These are phyloP conservation scores for Noctua comes DNA, from an alignment of 2,888 invertebrate genomes.

Conservation along the genomic window DNA sequence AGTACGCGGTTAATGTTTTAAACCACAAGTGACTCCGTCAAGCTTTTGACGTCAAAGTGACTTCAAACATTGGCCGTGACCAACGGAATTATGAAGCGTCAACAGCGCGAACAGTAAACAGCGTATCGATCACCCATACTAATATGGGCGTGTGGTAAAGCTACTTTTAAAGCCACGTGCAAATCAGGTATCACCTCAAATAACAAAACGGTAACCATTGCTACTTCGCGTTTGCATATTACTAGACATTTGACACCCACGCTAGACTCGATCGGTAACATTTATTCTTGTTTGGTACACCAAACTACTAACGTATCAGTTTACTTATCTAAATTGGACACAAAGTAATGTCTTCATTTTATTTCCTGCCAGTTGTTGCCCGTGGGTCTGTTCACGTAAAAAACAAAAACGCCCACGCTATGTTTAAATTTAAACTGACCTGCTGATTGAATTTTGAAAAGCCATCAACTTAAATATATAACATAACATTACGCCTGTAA, in stretches of 20 bases:
- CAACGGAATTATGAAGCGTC: not conserved
- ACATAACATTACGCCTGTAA: too few species aligned
- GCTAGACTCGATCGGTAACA: not conserved
- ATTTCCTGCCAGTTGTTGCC: not conserved
- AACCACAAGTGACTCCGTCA: not conserved
- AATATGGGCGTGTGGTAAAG: not conserved
- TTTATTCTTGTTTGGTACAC: conserved; percentile 6
- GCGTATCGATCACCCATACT: not conserved
- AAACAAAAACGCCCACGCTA: not conserved
- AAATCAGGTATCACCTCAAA: conserved; percentile 8
- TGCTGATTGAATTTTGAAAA: not conserved
- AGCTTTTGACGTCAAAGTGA: too few species aligned
- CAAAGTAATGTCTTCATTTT: conserved; percentile 13
- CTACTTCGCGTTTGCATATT: not conserved
- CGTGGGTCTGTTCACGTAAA: not conserved
- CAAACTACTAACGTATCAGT: conserved; percentile 14
- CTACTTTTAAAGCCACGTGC: not conserved
- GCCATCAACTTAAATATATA: not conserved
- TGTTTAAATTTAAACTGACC: not conserved
- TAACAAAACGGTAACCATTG: conserved; percentile 16
- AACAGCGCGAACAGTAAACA: not conserved
- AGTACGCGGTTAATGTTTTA: not conserved
- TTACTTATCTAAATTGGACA: conserved; percentile 22
- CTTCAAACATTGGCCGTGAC: not conserved
- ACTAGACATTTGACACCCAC: conserved; percentile 34